These are phyloP conservation scores for Thereva nobilitata DNA, from an alignment of 2,888 invertebrate species.

Conservation along the genomic window DNA sequence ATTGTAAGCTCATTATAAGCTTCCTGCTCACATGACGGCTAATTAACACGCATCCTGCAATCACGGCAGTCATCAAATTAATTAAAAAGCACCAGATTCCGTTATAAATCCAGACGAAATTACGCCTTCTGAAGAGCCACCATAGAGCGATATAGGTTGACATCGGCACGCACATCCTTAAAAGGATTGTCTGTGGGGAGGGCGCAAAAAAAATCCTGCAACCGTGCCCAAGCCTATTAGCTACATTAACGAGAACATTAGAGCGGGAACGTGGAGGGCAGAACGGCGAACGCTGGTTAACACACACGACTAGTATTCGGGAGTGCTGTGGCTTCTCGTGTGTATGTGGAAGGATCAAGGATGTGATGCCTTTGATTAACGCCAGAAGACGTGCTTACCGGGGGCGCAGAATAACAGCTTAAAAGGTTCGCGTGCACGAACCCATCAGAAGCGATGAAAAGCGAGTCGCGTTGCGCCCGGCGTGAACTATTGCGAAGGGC, in stretches of 20 bases:
- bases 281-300: neutral
- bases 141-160: neutral
- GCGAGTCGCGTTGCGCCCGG: conserved; percentile 29
- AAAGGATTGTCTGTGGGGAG: conserved; percentile 21
- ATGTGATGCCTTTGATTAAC: conserved; percentile 26
- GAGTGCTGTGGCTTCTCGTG: too few species aligned
- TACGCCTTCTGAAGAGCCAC: conserved; percentile 28
- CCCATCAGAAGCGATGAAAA: conserved; percentile 33
- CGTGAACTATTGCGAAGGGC: conserved; percentile 18
- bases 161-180: conserved; percentile 27
- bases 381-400: conserved; percentile 25
- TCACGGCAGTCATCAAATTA: conserved; percentile 41
- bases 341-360: neutral
- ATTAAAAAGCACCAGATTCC: conserved; percentile 38
- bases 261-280: neutral
- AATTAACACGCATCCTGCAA: conserved; percentile 41
- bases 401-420: conserved; percentile 1
- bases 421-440: conserved; percentile 26
- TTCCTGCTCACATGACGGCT: conserved; percentile 37
- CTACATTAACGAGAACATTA: conserved; percentile 34
- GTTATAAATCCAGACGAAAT: conserved; percentile 31
- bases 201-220: conserved; percentile 13
- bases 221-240: conserved; percentile 35
- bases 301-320: neutral
- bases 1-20: conserved; percentile 29